A percentile compares a stretch with the other conserved stretches of the same genome.
These are phyloP conservation scores for Paraescarpia echinospica DNA, from an alignment of 1,140 invertebrate species.

Conservation along the genomic window DNA sequence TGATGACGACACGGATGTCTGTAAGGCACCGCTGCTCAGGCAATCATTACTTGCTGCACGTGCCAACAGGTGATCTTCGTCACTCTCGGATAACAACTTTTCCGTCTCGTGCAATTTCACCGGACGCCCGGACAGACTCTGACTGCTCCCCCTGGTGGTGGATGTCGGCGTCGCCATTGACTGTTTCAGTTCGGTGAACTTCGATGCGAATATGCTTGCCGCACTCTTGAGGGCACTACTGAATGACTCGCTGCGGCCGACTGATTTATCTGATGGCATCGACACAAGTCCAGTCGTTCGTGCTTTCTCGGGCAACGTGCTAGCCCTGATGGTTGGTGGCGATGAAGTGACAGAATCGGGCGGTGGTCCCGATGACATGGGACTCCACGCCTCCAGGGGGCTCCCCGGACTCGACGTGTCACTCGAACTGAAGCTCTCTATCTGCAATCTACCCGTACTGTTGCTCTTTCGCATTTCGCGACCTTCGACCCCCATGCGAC, in stretches of 20 bases:
- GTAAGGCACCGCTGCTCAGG: conserved; percentile 13
- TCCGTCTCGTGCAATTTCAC: neutral
- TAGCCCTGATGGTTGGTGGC: neutral
- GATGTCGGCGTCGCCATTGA: conserved; percentile 65
- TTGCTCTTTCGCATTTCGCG: neutral
- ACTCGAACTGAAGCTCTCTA: conserved; percentile 4
- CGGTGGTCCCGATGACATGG: neutral
- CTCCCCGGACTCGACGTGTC: conserved; percentile 3
- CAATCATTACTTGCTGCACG: neutral
- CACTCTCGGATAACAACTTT: neutral
- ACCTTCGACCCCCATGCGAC: neutral
- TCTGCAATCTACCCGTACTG: neutral
- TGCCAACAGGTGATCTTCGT: conserved; percentile 7
- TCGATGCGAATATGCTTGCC: conserved; percentile 65
- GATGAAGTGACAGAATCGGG: neutral
- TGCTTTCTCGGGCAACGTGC: neutral
- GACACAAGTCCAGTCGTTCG: neutral
- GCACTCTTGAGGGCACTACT: conserved; percentile 66
- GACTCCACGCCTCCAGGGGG: conserved; percentile 15
- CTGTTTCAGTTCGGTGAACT: conserved; percentile 90
- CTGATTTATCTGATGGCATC: conserved; percentile 32
- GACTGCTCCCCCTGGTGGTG: neutral
- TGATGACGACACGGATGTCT: neutral
- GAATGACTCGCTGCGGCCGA: conserved; percentile 46
- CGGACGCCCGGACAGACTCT: conserved; percentile 7